Base-by-base conservation (phyloP, 2,888 invertebrate species). In the Poecilus cupreus region DNA sequence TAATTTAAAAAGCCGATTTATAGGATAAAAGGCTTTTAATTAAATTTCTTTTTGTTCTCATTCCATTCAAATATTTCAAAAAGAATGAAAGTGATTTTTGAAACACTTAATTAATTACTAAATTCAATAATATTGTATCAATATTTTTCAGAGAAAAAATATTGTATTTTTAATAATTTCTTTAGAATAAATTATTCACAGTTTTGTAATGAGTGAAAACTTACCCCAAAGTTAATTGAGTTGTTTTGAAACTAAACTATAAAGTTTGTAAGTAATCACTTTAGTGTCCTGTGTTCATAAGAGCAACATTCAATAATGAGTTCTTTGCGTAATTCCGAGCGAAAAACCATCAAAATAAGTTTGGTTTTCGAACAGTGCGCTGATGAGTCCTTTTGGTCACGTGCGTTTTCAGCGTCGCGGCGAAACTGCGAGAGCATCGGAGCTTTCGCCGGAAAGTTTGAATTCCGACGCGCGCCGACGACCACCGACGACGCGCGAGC, bases 381-480 rank as follows among this genome's bases (percentile, higher is more conserved):
- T 26, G 64, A 11, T 13, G 16, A n/a, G 60, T 16, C 32, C 60
- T 32, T 77, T 77, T 18, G 43, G 64, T 78, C 78, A 64, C 78
- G 78, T 78, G 60, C 78, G 57, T 64, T 78, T 78, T 43, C 22
- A 78, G 64, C 43, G 37, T 60, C 78, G 78, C 78, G 64, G 46
- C 78, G 78, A 78, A 60, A 78, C 78, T 78, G 78, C 24, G 43
- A 64, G 26, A 37, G 13, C 43, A 26, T 24, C 13, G 20, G 46
- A 78, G 78, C 78, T 78, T 60, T 78, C 43, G 60, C 64, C 39
- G 18, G 78, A 78, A 78, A 78, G 60, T 78, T 78, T 78, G 78
- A 78, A 78, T 78, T 78, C 78, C 78, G 78, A 64, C 22, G 46
- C 43, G 16, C 1, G 20, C 49, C 78, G 78, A 78, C 37, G 24